Percentiles rank a stretch among this genome's conserved stretches.
phyloP scores from a whole-genome alignment of 2,113 vertebrate species.

The Nycticorax nycticorax region DNA sequence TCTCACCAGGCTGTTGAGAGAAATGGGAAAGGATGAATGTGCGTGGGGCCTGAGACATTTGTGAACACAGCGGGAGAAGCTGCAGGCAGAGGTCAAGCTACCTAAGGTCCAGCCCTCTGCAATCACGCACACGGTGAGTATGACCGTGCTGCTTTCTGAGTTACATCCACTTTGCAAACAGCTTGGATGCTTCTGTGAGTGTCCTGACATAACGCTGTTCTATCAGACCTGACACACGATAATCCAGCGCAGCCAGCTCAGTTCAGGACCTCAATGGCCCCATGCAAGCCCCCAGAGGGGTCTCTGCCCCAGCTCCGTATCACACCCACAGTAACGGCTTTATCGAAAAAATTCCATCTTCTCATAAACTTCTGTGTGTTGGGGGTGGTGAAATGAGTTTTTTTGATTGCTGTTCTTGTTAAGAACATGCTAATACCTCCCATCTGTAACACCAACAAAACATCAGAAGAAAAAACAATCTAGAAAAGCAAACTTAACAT shows the following conservation, averaged over 20 bases:
- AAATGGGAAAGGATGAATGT: neutral
- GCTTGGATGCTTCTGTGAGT: neutral
- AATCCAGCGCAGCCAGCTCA: neutral
- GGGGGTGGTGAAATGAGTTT: too few species aligned
- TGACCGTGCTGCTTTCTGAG: neutral
- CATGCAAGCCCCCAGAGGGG: neutral
- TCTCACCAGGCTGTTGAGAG: neutral
- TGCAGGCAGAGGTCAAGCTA: neutral
- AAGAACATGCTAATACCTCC: neutral
- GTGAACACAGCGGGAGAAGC: neutral
- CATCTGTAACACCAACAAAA: neutral
- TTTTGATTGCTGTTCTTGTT: too few species aligned
- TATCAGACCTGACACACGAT: fast-evolving
- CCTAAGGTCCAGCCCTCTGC: neutral
- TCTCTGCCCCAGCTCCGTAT: too few species aligned
- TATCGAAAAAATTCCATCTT: neutral
- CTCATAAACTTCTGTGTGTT: neutral
- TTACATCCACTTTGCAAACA: neutral
- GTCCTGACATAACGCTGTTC: neutral
- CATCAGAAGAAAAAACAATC: neutral
- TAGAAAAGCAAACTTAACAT: neutral
- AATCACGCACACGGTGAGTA: neutral
- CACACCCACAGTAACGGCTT: neutral
- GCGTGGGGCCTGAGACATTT: neutral
- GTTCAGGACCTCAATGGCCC: neutral